Evolutionary conservation across 2,888 invertebrate species (phyloP), one percentile per base, ranked within the genome.

Genomic region (Phragmatobia fuliginosa): DNA sequence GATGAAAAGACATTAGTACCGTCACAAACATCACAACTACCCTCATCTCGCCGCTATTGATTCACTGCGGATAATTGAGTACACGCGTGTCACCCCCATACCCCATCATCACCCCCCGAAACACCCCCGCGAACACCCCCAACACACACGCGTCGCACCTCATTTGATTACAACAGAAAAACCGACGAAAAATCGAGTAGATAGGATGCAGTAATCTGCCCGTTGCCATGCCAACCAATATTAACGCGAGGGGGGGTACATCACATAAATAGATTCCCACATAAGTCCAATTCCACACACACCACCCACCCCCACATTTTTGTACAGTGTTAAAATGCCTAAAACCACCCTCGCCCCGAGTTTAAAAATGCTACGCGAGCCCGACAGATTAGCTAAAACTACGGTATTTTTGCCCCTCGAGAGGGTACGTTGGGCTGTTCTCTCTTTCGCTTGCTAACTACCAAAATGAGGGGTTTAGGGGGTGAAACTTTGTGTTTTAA

Each of bases 301-400:
- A 87, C 90, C 74, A 87, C 88, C 88, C 80, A 82, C 87, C 87
- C 83, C 79, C 87, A 90, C 92, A 93, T 94, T 94, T 94, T 94
- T 93, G 93, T 92, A 92, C 93, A 90, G 89, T 92, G 94, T 94
- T 94, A 94, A 94, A 94, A 94, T 92, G 92, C 93, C 94, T 94
- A 93, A 93, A 92, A 91, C 92, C 91, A 86, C 91, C 91, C 91
- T 85, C 85, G 71, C 87, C 85, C 88, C 87, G 56, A 87, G 87
- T 92, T 92, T 91, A 91, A 92, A 91, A 90, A 84, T 87, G 82
- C 87, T 83, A 83, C 86, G 78, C 82, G 83, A 81, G 88, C 82
- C 86, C 88, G 93, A 95, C 95, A 96, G 96, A 96, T 96, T 96
- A 96, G 96, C 96, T 96, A 96, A 96, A 96, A 96, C 96, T 96